Evolutionary conservation across 2,888 invertebrate genomes (phyloP).

Genomic region (Gymnoscelis rufifasciata): DNA sequence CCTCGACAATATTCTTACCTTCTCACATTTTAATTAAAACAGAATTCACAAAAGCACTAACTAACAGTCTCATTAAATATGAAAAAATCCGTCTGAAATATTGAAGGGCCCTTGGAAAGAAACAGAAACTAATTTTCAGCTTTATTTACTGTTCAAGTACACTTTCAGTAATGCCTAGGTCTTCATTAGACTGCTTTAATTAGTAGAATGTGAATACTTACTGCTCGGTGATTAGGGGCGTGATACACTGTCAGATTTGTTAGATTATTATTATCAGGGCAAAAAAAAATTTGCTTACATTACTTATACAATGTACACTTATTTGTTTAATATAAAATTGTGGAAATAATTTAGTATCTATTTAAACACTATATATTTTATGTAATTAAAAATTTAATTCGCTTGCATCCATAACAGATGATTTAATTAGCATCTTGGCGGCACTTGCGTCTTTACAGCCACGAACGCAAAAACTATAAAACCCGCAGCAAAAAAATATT

Average conservation of each 20-base stretch:
- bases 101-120: conserved; percentile 41
- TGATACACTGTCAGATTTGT: background rate
- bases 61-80: conserved; percentile 45
- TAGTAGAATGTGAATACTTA: conserved; percentile 65
- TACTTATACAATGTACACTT: too few relatives aligned
- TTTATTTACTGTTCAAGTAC: conserved; percentile 55
- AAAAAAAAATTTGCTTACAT: too few relatives aligned
- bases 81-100: conserved; percentile 39
- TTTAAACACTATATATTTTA: too few relatives aligned
- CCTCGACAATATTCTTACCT: conserved; percentile 5
- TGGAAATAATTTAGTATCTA: too few relatives aligned
- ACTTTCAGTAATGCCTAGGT: conserved; percentile 35
- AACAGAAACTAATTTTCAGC: conserved; percentile 54
- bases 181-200: conserved; percentile 60
- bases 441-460: too few relatives aligned
- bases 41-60: conserved; percentile 32
- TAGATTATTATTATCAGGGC: background rate
- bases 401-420: too few relatives aligned
- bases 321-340: too few relatives aligned
- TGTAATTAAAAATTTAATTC: too few relatives aligned
- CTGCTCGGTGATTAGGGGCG: conserved; percentile 43
- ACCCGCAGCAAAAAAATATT: too few relatives aligned
- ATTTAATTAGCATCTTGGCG: too few relatives aligned
- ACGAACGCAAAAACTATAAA: too few relatives aligned
- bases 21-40: conserved; percentile 30